phyloP scores from a whole-genome alignment of 2,888 invertebrate genomes.

The Tetropium fuscum region DNA sequence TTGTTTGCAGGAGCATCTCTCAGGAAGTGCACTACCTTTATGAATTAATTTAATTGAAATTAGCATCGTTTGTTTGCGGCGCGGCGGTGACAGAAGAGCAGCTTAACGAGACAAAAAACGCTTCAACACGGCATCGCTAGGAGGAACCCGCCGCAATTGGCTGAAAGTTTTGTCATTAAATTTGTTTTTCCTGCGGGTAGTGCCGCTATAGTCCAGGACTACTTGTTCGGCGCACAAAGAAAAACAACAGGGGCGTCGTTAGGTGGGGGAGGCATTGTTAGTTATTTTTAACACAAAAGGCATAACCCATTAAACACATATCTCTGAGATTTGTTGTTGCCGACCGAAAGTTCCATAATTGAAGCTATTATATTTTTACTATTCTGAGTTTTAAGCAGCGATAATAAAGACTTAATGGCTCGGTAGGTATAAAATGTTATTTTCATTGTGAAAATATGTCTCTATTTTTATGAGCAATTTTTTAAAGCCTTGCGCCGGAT shows the following conservation, averaged over 20 bases:
- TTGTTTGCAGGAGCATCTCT: constrained; percentile 3
- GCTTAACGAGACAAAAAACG: constrained; percentile 46
- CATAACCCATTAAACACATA: constrained; percentile 19
- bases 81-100: constrained; percentile 41
- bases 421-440: constrained; percentile 32
- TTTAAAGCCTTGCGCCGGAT: constrained; percentile 34
- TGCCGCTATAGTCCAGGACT: constrained; percentile 33
- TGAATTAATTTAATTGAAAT: constrained; percentile 36
- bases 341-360: constrained; percentile 38
- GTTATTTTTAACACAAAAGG: constrained; percentile 19
- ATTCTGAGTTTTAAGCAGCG: constrained; percentile 28
- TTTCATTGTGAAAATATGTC: constrained; percentile 35
- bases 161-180: constrained; percentile 53
- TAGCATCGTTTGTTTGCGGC: constrained; percentile 38
- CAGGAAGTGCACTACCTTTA: constrained; percentile 10
- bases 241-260: constrained; percentile 4
- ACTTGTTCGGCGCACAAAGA: constrained; percentile 15
- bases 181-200: constrained; percentile 47
- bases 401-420: constrained; percentile 31
- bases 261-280: neutral
- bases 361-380: constrained; percentile 32
- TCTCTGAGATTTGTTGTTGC: constrained; percentile 38
- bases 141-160: constrained; percentile 46
- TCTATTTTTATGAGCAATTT: constrained; percentile 35
- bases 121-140: constrained; percentile 38